A percentile compares a stretch with the other conserved stretches of the same genome.
Evolutionary conservation across 2,113 vertebrate species (phyloP).

Genomic region (Ciconia maguari): DNA sequence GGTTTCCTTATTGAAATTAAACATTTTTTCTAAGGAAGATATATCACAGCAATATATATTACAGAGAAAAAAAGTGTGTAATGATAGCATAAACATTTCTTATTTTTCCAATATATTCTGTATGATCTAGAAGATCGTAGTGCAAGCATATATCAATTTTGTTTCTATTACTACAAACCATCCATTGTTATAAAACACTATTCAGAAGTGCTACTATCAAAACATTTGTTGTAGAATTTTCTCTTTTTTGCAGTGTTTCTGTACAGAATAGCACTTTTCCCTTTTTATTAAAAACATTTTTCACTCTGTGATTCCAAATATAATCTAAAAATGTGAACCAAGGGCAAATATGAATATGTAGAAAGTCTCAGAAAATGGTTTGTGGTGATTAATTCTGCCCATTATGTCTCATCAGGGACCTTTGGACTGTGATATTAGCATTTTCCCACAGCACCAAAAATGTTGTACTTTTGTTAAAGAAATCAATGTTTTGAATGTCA

Average conservation of each 20-base stretch:
- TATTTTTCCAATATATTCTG: neutral
- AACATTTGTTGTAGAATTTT: neutral
- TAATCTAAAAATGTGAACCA: neutral
- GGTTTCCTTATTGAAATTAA: neutral
- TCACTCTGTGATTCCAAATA: neutral
- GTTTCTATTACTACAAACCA: neutral
- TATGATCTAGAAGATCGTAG: neutral
- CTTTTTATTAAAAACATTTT: constrained; percentile 37
- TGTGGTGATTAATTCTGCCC: neutral
- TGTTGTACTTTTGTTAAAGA: neutral
- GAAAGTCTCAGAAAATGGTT: neutral
- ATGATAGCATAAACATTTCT: neutral
- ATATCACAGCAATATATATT: neutral
- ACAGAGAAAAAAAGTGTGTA: neutral
- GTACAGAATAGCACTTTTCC: neutral
- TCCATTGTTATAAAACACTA: neutral
- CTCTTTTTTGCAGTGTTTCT: neutral
- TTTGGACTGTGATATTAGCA: neutral
- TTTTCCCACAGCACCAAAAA: neutral
- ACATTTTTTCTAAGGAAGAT: neutral
- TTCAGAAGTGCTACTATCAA: neutral
- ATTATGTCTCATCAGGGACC: neutral
- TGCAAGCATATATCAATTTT: neutral
- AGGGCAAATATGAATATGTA: neutral
- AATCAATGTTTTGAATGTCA: neutral